Percentiles rank a stretch among this genome's conserved stretches.
phyloP scores from a whole-genome alignment of 2,888 invertebrate species.

The Lypha dubia region DNA sequence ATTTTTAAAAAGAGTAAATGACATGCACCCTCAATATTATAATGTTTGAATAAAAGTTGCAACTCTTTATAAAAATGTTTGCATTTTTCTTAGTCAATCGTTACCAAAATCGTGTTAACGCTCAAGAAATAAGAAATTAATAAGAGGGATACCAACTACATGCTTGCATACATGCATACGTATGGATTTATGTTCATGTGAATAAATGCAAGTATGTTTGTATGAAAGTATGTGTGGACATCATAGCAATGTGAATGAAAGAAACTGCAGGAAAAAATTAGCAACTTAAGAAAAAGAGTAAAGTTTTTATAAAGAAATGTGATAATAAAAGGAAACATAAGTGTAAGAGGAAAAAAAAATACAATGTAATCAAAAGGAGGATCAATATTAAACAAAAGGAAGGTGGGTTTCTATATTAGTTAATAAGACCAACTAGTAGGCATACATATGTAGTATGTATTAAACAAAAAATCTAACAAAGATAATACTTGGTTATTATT shows the following conservation, averaged over 20 bases:
- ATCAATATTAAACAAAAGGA: slow-evolving; percentile 17
- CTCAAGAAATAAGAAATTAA: slow-evolving; percentile 33
- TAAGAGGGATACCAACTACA: slow-evolving; percentile 14
- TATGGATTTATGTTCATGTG: neutral
- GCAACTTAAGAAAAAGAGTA: slow-evolving; percentile 16
- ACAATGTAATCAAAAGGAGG: slow-evolving; percentile 27
- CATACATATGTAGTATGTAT: too few species aligned
- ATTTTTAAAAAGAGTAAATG: neutral
- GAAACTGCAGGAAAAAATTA: neutral
- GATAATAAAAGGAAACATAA: slow-evolving; percentile 43
- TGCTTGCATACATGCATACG: neutral
- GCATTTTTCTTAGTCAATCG: slow-evolving; percentile 13
- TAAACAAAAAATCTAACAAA: slow-evolving; percentile 4
- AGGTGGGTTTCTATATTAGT: slow-evolving; percentile 58
- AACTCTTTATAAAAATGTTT: slow-evolving; percentile 16
- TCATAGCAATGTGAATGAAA: slow-evolving; percentile 48
- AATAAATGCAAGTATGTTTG: neutral
- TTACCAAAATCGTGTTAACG: slow-evolving; percentile 16
- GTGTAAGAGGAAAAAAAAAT: slow-evolving; percentile 21
- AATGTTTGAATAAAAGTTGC: slow-evolving; percentile 4
- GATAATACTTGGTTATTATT: slow-evolving; percentile 21
- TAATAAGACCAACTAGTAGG: slow-evolving; percentile 43
- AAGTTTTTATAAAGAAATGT: slow-evolving; percentile 33
- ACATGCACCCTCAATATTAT: slow-evolving; percentile 1
- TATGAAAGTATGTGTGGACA: neutral